Evolutionary conservation across 1,140 invertebrate species (phyloP).

Genomic region (Lordiphosa mommai): DNA sequence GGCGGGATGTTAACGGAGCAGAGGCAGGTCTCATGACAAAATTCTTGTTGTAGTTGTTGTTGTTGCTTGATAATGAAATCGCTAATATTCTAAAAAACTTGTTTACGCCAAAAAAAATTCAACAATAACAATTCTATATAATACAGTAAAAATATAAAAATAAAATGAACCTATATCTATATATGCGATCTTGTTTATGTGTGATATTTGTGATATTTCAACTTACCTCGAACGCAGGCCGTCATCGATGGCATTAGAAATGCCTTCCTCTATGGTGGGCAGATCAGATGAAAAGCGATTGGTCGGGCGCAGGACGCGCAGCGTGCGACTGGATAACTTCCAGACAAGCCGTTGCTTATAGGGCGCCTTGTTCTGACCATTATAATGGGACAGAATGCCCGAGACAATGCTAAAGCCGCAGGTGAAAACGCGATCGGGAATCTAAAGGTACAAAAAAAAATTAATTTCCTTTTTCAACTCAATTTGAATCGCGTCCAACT

Average conservation of each 20-base stretch:
- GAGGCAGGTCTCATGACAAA: constrained; percentile 41
- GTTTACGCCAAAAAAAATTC: constrained; percentile 62
- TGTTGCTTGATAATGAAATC: constrained; percentile 66
- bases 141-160: constrained; percentile 56
- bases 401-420: constrained; percentile 83
- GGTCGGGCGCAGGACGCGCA: constrained; percentile 86
- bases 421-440: constrained; percentile 84
- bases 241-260: constrained; percentile 71
- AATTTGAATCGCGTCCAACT: too few species aligned
- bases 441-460: constrained; percentile 79
- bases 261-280: constrained; percentile 86
- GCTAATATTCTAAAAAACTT: constrained; percentile 74
- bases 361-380: constrained; percentile 85
- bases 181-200: constrained; percentile 1
- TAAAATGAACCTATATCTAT: background rate
- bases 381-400: constrained; percentile 84
- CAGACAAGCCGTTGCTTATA: constrained; percentile 88
- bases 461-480: too few species aligned
- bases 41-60: constrained; percentile 27
- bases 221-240: constrained; percentile 75
- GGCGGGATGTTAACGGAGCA: background rate
- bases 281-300: constrained; percentile 86
- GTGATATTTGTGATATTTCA: background rate
- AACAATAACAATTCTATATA: constrained; percentile 32
- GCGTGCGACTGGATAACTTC: constrained; percentile 84